Base-by-base conservation (phyloP, 2,113 vertebrate genomes). In the Chaetops frenatus region DNA sequence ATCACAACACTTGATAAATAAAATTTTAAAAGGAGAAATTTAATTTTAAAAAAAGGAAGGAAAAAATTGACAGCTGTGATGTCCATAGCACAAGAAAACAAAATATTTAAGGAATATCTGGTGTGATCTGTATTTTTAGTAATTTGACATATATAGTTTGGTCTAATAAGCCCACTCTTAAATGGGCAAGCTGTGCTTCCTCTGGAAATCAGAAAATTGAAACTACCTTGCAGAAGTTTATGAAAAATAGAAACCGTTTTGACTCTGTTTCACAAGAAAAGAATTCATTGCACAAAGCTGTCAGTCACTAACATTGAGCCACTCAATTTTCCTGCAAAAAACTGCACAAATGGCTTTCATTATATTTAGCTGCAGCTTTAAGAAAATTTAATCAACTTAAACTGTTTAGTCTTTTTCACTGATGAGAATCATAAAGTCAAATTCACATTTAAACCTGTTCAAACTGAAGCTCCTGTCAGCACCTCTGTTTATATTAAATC, bases 331-430 rank as follows among this genome's bases (percentile, higher is more conserved):
- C 93, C 66, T 92, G 81, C 48, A 45, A 91, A 96, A 95, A 92
- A 96, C 94, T 56, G 95, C 96, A 97, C 98, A 97, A 98, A 97
- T 98, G 98, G 97, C 97, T 98, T 98, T 98, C 97, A 98, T 98
- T 98, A 98, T 94, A 96, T 98, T 98, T 98, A 97, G 97, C 97
- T 98, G 96, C 97, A 98, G 97, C 97, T 98, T 98, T 98, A 97
- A 97, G 97, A 98, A 98, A 98, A 98, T 98, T 97, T 98, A 98
- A 98, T 98, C 97, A 98, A 96, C 97, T 98, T 98, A 98, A 98
- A 98, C 97, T 98, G 97, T 98, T 98, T 98, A 97, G 97, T 98
- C 97, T 97, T 98, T 98, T 98, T 97, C 96, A 96, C 97, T 97
- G 97, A 98, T 98, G 98, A 98, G 98, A 98, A 98, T 98, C 97